Conservation (phyloP, 2,888 invertebrate genomes). For the Digitonthophagus gazella region DNA sequence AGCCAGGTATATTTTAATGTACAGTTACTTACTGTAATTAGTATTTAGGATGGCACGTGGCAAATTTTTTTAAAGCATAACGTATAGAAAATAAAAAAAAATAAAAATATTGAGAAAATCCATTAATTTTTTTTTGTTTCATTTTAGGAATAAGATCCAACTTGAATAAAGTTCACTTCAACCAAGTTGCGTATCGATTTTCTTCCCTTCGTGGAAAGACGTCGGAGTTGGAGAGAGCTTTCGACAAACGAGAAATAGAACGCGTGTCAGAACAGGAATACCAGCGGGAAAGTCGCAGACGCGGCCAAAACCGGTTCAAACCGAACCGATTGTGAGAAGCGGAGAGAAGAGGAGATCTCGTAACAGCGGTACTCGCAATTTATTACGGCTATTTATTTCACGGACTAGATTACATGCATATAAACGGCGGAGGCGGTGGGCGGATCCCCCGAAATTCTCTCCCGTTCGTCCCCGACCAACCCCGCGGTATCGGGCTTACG, state of each 20-base stretch:
- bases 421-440: constrained; percentile 46
- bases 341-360: too few relatives aligned
- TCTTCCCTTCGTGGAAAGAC: too few relatives aligned
- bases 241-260: too few relatives aligned
- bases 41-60: not conserved
- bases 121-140: too few relatives aligned
- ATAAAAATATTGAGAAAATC: too few relatives aligned
- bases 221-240: too few relatives aligned
- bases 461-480: constrained; percentile 8
- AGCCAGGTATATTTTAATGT: not conserved
- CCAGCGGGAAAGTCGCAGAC: not conserved
- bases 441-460: constrained; percentile 19
- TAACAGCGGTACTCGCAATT: constrained; percentile 48
- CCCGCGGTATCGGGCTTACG: constrained; percentile 4
- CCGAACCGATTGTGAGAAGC: too few relatives aligned
- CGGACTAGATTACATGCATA: constrained; percentile 54
- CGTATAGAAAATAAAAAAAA: too few relatives aligned
- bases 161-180: too few relatives aligned
- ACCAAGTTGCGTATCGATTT: too few relatives aligned
- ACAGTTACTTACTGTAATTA: not conserved
- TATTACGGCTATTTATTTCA: constrained; percentile 69
- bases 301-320: not conserved
- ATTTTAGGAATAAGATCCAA: too few relatives aligned
- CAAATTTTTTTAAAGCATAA: too few relatives aligned
- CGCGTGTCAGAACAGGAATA: not conserved